Conservation (phyloP, 2,797 vertebrate genomes). For the Anguilla anguilla region DNA sequence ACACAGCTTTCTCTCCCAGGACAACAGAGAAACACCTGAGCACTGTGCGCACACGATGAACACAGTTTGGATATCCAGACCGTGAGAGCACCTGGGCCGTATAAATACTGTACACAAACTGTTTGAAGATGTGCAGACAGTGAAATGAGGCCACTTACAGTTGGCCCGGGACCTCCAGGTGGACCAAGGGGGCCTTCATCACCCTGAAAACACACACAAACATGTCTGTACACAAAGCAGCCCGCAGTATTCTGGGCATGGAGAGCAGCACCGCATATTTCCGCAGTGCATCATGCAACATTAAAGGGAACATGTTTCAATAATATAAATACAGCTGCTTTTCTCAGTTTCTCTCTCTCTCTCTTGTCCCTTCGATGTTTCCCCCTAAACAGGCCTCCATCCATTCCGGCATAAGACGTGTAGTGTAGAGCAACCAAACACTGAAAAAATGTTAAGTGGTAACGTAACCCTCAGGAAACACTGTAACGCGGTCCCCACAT, state of each 20-base stretch:
- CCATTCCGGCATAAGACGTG: background rate
- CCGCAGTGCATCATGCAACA: background rate
- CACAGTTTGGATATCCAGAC: background rate
- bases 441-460: background rate
- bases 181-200: conserved; percentile 88
- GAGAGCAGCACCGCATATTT: background rate
- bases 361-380: background rate
- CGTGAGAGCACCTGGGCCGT: conserved; percentile 19
- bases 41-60: conserved; percentile 27
- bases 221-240: conserved; percentile 31
- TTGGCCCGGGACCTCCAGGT: conserved; percentile 78
- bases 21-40: conserved; percentile 28
- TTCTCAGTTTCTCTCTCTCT: background rate
- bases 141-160: conserved; percentile 72
- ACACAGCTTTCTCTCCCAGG: background rate
- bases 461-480: background rate
- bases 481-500: background rate
- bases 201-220: conserved; percentile 74
- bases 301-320: background rate
- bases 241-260: background rate
- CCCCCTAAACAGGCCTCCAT: background rate
- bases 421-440: background rate
- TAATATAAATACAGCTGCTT: conserved; percentile 4
- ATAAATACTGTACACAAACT: conserved; percentile 12
- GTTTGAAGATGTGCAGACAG: background rate